Evolutionary conservation across 2,797 vertebrate genomes (phyloP).

Genomic region (Alca torda): DNA sequence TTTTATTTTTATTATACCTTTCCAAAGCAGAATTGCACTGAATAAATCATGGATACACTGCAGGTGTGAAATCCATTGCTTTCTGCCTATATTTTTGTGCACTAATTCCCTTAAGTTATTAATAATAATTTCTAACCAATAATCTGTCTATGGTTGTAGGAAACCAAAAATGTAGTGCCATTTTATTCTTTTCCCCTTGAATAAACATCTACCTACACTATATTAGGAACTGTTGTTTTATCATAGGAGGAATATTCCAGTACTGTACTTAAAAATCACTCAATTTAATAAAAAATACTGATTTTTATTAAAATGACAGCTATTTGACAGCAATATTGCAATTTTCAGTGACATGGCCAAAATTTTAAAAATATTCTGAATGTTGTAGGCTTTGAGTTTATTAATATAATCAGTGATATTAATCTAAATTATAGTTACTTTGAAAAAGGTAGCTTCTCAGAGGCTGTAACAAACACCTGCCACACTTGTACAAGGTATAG

Average conservation of each 20-base stretch:
- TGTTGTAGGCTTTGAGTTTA: not conserved
- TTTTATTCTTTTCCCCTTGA: conserved; percentile 16
- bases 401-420: not conserved
- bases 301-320: not conserved
- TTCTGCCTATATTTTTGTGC: not conserved
- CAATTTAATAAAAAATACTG: not conserved
- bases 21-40: conserved; percentile 1
- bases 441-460: not conserved
- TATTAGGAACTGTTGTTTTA: not conserved
- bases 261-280: not conserved
- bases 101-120: conserved; percentile 38
- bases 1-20: conserved; percentile 36
- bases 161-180: not conserved
- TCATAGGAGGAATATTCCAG: not conserved
- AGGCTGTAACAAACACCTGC: not conserved
- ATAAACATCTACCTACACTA: not conserved
- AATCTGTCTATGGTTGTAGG: not conserved
- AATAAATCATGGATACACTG: conserved; percentile 43
- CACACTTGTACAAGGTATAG: not conserved
- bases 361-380: not conserved
- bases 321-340: not conserved
- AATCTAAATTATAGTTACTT: not conserved
- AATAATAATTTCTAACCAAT: conserved; percentile 54
- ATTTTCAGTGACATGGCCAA: not conserved
- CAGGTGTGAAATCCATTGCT: conserved; percentile 15